A percentile compares a stretch with the other conserved stretches of the same genome.
Conservation (phyloP, 2,888 invertebrate genomes). For the Oscheius myriophilus region DNA sequence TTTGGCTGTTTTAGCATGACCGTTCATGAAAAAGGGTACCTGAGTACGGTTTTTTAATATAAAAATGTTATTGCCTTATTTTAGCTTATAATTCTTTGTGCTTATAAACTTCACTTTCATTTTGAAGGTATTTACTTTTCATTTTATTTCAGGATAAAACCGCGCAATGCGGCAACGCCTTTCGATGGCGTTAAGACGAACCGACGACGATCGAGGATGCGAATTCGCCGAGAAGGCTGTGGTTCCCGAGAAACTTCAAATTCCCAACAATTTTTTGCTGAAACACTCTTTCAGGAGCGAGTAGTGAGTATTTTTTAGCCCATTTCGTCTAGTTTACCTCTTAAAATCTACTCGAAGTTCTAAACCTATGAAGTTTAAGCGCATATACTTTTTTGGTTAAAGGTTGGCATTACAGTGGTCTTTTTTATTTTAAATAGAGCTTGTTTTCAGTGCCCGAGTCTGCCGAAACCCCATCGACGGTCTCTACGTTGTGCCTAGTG, state of each 20-base stretch:
- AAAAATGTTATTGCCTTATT: neutral
- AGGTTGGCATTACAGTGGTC: neutral
- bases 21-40: no score
- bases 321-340: no score
- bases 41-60: no score
- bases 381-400: neutral
- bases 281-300: conserved; percentile 33
- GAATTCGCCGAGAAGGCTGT: conserved; percentile 28
- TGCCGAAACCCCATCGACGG: conserved; percentile 48
- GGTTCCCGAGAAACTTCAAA: neutral
- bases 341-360: no score
- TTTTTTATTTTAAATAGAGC: neutral
- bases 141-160: no score
- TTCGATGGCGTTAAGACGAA: conserved; percentile 2
- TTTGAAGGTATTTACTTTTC: no score
- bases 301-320: conserved; percentile 31
- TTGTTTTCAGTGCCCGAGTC: conserved; percentile 38
- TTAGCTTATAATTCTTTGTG: no score
- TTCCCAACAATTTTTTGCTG: conserved; percentile 1
- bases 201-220: conserved; percentile 6
- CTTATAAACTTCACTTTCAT: no score
- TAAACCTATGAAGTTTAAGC: no score
- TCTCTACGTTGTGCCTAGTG: conserved; percentile 41
- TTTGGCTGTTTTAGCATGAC: no score
- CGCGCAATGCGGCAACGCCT: conserved; percentile 14